Base-by-base conservation (phyloP, 2,888 invertebrate species). In the Andrena chrysosceles region DNA sequence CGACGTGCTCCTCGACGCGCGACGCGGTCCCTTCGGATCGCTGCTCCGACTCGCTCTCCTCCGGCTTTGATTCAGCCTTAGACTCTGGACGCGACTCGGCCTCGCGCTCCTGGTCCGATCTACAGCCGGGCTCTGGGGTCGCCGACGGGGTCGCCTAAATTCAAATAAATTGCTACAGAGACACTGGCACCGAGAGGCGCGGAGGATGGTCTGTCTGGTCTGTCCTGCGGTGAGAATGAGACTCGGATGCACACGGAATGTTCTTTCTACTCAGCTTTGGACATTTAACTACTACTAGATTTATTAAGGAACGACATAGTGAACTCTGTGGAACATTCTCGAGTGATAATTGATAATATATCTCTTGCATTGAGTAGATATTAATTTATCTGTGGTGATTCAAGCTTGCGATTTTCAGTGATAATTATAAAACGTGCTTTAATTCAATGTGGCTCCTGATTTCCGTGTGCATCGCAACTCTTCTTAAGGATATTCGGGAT, bases 131-230 rank as follows among this genome's bases (percentile, higher is more conserved):
- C 42, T 92, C 92, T 3, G 92, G 91, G 48, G 92, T 92, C n/a
- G 85, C 85, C n/a, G 88, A 75, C 33, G 92, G 89, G 52, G 91
- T 90, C 84, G 88, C 88, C 92, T 91, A 77, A 82, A 83, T 76
- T 82, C 71, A 82, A 35, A 83, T 31, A 77, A 71, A 68, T 52
- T 31, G 10, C 13, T 67, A 35, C 20, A 81, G 42, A 66, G 59
- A 8, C 52, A 29, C 2, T 0, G 26, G 69, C 16, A 8, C 4
- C 56, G 33, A 3, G 48, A 20, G 31, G 26, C 13, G 42, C 20
- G 8, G 49, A 31, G 54, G 26, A 16, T 6, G 1, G 42, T 49
- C 31, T 31, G 62, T 20, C 33, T 33, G 62, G 26, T 69, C 69
- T 52, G 35, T n/a, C 59, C 59, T 42, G 69, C 59, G 56, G 31